A percentile compares a stretch with the other conserved stretches of the same genome.
Evolutionary conservation across 2,113 vertebrate species (phyloP).

Genomic region (Ochotona princeps): DNA sequence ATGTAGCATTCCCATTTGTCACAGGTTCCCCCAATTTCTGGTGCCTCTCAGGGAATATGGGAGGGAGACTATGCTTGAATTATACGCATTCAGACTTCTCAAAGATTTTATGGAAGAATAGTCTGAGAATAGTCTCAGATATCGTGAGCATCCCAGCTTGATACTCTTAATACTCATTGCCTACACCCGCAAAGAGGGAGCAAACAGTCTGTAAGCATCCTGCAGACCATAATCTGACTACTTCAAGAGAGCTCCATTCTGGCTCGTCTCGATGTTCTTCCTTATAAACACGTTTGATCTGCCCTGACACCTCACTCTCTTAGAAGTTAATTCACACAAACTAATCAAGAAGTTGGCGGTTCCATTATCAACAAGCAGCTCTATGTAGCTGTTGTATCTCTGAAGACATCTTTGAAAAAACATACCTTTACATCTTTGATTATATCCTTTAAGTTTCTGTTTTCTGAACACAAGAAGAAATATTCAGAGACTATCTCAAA

Average conservation of each 20-base stretch:
- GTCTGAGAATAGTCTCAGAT: not conserved
- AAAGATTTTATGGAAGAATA: not conserved
- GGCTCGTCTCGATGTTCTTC: not conserved
- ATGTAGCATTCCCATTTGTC: not conserved
- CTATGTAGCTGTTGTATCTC: not conserved
- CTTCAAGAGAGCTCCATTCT: not conserved
- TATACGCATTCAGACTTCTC: not conserved
- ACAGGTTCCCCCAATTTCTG: not conserved
- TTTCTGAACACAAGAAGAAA: conserved; percentile 10
- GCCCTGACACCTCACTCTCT: not conserved
- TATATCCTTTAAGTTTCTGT: conserved; percentile 37
- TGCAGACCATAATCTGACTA: not conserved
- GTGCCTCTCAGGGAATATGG: not conserved
- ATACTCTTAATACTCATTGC: not conserved
- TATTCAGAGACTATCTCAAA: not conserved
- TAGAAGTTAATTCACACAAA: not conserved
- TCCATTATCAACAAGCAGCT: not conserved
- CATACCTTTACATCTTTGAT: conserved; percentile 42
- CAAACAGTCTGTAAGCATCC: not conserved
- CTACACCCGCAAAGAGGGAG: not conserved
- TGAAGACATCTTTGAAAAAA: not conserved
- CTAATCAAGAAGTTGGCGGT: not conserved
- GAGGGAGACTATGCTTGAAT: not conserved
- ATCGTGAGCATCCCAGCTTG: not conserved
- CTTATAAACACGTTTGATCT: conserved; percentile 14